Percentiles rank a stretch among this genome's conserved stretches.
These are phyloP conservation scores for Notodonta ziczac DNA, from an alignment of 2,888 invertebrate genomes.

Conservation along the genomic window DNA sequence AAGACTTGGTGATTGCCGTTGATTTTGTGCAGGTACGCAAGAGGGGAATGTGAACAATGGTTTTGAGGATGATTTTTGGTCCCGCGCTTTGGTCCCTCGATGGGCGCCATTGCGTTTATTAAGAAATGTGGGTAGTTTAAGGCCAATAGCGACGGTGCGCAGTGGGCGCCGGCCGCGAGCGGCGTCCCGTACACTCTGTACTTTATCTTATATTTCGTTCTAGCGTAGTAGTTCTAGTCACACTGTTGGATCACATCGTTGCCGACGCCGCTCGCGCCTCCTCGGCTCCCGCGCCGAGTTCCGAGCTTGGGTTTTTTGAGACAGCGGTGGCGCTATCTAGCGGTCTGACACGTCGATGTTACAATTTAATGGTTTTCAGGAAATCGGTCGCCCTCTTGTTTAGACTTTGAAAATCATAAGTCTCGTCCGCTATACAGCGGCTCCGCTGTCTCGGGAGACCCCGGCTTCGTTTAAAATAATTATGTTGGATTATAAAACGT, in stretches of 20 bases:
- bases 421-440: background rate
- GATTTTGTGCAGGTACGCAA: background rate
- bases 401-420: background rate
- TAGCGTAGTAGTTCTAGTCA: slow-evolving; percentile 54
- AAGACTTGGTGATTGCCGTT: background rate
- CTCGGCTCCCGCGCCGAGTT: background rate
- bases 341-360: too few relatives aligned
- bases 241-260: slow-evolving; percentile 42
- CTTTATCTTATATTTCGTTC: slow-evolving; percentile 27
- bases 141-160: background rate
- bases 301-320: too few relatives aligned
- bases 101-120: background rate
- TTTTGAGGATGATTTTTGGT: background rate
- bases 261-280: slow-evolving; percentile 17
- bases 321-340: background rate
- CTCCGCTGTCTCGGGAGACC: background rate
- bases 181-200: slow-evolving; percentile 19
- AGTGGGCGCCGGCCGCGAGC: slow-evolving; percentile 10
- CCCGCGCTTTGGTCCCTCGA: background rate
- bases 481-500: slow-evolving; percentile 18
- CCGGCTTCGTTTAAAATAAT: background rate
- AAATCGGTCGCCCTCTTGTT: background rate
- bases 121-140: background rate
- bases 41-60: background rate
- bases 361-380: too few relatives aligned